phyloP scores from a whole-genome alignment of 2,113 vertebrate species.

The Malurus alboscapulatus region DNA sequence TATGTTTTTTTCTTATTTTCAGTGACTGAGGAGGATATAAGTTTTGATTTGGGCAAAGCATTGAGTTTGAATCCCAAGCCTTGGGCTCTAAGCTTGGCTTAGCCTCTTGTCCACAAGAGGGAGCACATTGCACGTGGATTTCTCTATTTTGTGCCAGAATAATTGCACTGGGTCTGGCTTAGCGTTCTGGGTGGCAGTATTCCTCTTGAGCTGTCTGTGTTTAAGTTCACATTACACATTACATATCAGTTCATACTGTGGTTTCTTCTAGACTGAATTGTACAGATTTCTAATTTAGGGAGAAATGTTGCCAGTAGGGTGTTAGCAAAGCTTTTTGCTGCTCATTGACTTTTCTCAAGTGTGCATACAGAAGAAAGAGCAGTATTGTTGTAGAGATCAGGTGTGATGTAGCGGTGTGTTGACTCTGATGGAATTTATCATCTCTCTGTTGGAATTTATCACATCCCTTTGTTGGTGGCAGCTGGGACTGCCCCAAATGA shows the following conservation, averaged over 20 bases:
- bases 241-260: neutral
- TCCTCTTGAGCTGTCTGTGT: neutral
- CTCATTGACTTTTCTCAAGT: neutral
- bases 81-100: too few relatives aligned
- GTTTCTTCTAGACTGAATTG: neutral
- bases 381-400: neutral
- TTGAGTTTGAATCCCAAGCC: neutral
- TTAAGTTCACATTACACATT: neutral
- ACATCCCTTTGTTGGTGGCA: rapidly evolving
- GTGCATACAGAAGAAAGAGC: neutral
- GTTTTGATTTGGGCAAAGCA: neutral
- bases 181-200: neutral
- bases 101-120: conserved; percentile 59
- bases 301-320: neutral
- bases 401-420: neutral
- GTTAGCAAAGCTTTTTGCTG: neutral
- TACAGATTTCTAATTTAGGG: neutral
- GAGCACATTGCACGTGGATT: neutral
- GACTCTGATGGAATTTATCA: neutral
- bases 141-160: neutral
- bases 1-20: neutral
- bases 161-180: neutral
- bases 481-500: neutral
- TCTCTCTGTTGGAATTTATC: neutral
- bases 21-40: neutral